Evolutionary conservation across 2,113 vertebrate species (phyloP), one percentile per base, ranked within the genome.

Genomic region (Falcunculus frontatus): DNA sequence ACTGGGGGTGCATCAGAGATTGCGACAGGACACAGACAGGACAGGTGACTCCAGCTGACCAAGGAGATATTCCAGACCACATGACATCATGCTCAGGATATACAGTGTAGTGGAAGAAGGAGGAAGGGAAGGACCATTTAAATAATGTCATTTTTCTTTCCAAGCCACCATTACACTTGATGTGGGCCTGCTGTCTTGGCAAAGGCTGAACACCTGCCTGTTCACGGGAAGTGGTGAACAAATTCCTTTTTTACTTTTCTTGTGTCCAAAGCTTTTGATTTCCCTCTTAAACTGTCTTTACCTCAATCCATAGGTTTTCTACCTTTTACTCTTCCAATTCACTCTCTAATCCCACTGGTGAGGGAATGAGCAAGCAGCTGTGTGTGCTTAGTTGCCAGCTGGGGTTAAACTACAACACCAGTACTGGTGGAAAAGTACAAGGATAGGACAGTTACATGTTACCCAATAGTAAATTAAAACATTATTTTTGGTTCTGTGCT

Each of bases 1-100:
- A 10, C 10, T 33, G 23, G 13, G 18, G 13, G 7, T 25, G 5
- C 10, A 44, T 9, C 1, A 1, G 29, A 50, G 10, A 11, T 1
- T 57, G 76, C 17, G 33, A 63, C 2, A 7, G 14, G 53, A 59
- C 13, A 25, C 33, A 67, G 18, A 4, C 17, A 37, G 33, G 7
- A 74, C 44, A 89, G 19, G 52, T 39, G 19, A 67, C 33, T 35
- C 41, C 9, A 52, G 12, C 16, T 30, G 29, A 46, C 15, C 23
- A 37, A 50, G 29, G 27, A 7, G 18, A 50, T 37, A 64, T 19
- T 65, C 44, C 76, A 80, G 27, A 65, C 26, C 14, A 32, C 3
- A 15, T 19, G 22, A 18, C 50, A 50, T 65, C 27, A 35, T 33
- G 32, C 27, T 57, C 52, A 50, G 21, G 18, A 50, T 12, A 57